Evolutionary conservation across 2,113 vertebrate genomes (phyloP).

Genomic region (Chloropsis hardwickii): DNA sequence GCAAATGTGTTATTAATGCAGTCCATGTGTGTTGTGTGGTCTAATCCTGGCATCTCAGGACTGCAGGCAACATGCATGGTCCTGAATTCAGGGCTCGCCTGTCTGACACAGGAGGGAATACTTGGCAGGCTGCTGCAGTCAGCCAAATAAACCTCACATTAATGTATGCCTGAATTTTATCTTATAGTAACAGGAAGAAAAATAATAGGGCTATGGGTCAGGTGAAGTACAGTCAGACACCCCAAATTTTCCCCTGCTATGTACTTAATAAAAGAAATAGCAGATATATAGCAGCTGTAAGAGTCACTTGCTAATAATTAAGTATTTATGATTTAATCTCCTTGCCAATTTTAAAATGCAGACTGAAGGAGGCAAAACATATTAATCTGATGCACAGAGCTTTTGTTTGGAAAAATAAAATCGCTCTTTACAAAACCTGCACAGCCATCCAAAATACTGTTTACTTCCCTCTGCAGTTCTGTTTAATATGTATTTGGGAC

Average conservation of each 20-base stretch:
- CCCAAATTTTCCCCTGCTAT: background rate
- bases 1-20: background rate
- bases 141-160: background rate
- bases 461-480: background rate
- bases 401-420: background rate
- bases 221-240: background rate
- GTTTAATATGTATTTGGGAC: background rate
- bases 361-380: background rate
- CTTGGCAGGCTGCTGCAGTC: background rate
- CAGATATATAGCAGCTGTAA: background rate
- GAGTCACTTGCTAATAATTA: background rate
- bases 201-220: background rate
- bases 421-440: background rate
- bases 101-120: background rate
- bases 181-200: background rate
- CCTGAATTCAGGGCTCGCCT: background rate
- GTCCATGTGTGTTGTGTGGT: rapidly evolving
- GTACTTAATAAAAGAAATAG: background rate
- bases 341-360: background rate
- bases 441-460: background rate
- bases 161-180: background rate
- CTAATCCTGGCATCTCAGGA: background rate
- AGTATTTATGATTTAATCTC: constrained; percentile 27
- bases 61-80: too few species aligned
- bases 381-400: background rate